Base-by-base conservation (phyloP, 2,888 invertebrate genomes). In the Andrena dorsata region DNA sequence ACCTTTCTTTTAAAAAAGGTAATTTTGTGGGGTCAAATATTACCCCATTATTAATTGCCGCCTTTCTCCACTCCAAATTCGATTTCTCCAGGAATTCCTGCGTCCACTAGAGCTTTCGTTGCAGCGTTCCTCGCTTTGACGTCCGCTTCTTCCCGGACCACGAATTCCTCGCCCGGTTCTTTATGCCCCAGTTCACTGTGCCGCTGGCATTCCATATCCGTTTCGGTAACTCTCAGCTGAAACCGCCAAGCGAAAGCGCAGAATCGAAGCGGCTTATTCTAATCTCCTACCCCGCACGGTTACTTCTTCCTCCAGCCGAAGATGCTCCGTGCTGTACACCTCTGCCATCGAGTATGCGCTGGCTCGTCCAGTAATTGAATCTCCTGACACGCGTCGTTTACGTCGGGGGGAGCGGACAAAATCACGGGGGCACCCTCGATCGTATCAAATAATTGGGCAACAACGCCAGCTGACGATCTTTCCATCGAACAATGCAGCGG, bases 311-410 rank as follows among this genome's bases (percentile, higher is more conserved):
- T 16, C 41, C 41, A 16, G 4, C 41, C 16, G 41, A 41, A 41
- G 41, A 41, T 16, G 41, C 41, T 41, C 41, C 4, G 41, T 5
- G 5, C 41, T 41, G 16, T 41, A 16, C 41, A 16, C 5, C 41
- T 16, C 41, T 13, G 41, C 41, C 13, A 13, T 41, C 41, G 41
- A 16, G 41, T 41, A 16, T 41, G 4, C 13, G 41, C 51, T 65
- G 41, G 23, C 16, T 49, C 2, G 28, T 41, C 16, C 56, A 13
- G 8, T 56, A 65, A 73, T 56, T 65, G 73, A 73, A 73, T 73
- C 65, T 65, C 73, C 16, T 65, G 73, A 56, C 65, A 73, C 73
- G 73, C 41, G 28, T 64, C 73, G 41, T 73, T 73, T 73, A 30
- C 65, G 41, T 53, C 20, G 6, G 53, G 32, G 16, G 64, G 16